Conservation (phyloP, 2,888 invertebrate species). For the Eupithecia tripunctaria region DNA sequence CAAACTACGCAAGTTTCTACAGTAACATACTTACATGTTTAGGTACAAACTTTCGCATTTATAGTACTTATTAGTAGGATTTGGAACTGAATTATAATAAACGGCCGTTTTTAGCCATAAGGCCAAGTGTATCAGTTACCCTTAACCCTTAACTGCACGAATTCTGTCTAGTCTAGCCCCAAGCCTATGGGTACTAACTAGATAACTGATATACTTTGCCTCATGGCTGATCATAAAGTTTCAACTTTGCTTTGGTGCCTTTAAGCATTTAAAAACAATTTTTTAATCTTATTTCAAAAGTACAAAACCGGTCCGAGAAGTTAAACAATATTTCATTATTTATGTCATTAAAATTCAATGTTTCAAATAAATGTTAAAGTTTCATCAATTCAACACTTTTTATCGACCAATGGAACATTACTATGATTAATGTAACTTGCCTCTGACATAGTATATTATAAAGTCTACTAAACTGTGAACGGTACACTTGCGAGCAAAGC, state of each 20-base stretch:
- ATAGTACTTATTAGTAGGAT: too few relatives aligned
- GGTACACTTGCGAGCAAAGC: slow-evolving; percentile 2
- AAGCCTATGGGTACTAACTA: too few relatives aligned
- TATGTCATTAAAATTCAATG: slow-evolving; percentile 6
- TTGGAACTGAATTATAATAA: background rate
- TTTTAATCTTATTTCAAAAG: background rate
- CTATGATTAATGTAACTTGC: slow-evolving; percentile 68
- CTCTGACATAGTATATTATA: background rate
- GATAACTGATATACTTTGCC: too few relatives aligned
- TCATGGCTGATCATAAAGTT: too few relatives aligned
- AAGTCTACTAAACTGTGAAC: background rate
- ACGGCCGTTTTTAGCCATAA: too few relatives aligned
- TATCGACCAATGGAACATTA: slow-evolving; percentile 52
- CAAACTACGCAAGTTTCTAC: too few relatives aligned
- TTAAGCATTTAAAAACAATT: background rate
- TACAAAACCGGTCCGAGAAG: background rate
- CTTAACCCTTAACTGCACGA: too few relatives aligned
- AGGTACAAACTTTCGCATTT: too few relatives aligned
- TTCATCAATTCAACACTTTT: slow-evolving; percentile 24
- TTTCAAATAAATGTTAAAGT: slow-evolving; percentile 18
- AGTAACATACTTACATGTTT: too few relatives aligned
- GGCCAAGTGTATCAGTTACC: too few relatives aligned
- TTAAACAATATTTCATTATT: slow-evolving; percentile 8
- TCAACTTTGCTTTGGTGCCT: background rate
- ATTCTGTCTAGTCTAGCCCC: too few relatives aligned